Base-by-base conservation (phyloP, 2,797 vertebrate genomes). In the Rhinogobio ventralis region DNA sequence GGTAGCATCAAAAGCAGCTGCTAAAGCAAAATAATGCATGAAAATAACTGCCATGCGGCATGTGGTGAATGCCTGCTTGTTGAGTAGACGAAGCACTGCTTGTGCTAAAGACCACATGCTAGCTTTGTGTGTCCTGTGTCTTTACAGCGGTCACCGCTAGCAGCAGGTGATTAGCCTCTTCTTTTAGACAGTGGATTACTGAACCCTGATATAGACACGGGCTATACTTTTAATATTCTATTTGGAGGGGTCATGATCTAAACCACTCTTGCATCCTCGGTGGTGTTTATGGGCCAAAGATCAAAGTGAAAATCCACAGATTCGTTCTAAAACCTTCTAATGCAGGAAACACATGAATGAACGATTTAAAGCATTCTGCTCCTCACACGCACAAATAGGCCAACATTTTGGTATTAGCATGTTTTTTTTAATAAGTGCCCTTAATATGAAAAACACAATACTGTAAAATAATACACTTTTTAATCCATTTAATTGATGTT, bases 171-270 rank as follows among this genome's bases (percentile, higher is more conserved):
- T 88, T 84, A 76, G 62, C 45, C 42, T 2, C 62, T 68, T 69
- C 46, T 20, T 77, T 69, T 79, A 55, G 25, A 45, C 85, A 77
- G 64, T 87, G 89, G 89, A 91, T 92, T 89, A 92, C 85, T 84
- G 53, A 28, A 69, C 88, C 90, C 90, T 90, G 85, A 91, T 92
- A 90, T 92, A 93, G 90, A 90, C 46, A 73, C 36, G 73, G 76
- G 45, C 36, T 86, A 77, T 62, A 66, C 73, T 86, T 86, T 86
- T 73, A 55, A 67, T 49, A 55, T 33, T 46, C 79, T 88, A 5
- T 78, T 33, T 42, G 4, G 68, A 20, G 23, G 7, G 81, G 72
- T 67, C 72, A 39, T n/a, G 23, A 33, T 68, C 23, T 67, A 66
- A 67, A 66, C 28, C 45, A 23, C 46, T 45, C 36, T 81, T 45